Percentiles rank a stretch among this genome's conserved stretches.
These are phyloP conservation scores for Amazona vittata DNA, from an alignment of 2,113 vertebrate species.

Conservation along the genomic window DNA sequence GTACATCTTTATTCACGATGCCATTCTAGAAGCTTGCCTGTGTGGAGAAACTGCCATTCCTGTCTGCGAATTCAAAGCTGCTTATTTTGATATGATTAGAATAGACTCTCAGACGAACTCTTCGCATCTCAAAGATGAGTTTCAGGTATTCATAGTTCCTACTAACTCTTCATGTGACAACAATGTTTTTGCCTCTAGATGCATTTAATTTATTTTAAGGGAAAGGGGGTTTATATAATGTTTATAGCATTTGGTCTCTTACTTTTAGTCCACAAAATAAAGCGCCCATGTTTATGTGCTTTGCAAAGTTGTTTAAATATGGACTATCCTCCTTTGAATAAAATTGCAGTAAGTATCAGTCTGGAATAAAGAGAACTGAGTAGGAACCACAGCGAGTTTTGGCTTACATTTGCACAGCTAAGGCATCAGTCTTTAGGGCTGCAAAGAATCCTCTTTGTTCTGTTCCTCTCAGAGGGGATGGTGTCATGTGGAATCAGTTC, in stretches of 20 bases:
- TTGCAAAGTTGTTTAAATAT: slow-evolving; percentile 12
- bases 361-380: not conserved
- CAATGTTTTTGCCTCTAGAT: not conserved
- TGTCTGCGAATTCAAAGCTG: slow-evolving; percentile 96
- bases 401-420: not conserved
- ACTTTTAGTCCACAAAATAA: not conserved
- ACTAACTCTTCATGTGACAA: not conserved
- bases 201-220: slow-evolving; percentile 26
- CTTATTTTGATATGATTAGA: slow-evolving; percentile 98
- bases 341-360: not conserved
- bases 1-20: slow-evolving; percentile 99
- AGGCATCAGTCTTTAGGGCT: not conserved
- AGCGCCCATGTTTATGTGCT: not conserved
- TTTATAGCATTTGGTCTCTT: slow-evolving; percentile 6
- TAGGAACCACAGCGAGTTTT: not conserved
- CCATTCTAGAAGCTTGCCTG: slow-evolving; percentile 97
- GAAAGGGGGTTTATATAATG: slow-evolving; percentile 10
- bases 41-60: slow-evolving; percentile 98
- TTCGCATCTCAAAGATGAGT: slow-evolving; percentile 98
- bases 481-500: not conserved
- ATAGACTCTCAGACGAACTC: slow-evolving; percentile 99
- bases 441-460: not conserved
- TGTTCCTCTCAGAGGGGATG: not conserved
- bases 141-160: slow-evolving; percentile 85
- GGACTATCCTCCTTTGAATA: not conserved